phyloP scores from a whole-genome alignment of 2,797 vertebrate species.

The Hephaestus fuliginosus region DNA sequence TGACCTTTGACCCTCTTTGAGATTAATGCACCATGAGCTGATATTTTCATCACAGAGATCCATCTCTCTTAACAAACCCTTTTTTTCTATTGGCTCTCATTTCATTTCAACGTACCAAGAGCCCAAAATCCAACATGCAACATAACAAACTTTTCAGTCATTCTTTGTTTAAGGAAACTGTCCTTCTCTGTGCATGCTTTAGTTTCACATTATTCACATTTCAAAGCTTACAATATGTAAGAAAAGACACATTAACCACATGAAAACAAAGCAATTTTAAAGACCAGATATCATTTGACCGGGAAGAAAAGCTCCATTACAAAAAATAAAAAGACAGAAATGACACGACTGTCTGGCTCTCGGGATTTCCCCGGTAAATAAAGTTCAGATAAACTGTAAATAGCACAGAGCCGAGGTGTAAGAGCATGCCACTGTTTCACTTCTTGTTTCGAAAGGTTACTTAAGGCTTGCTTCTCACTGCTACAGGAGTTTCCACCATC shows the following conservation, averaged over 20 bases:
- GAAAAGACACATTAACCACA: no score
- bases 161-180: not conserved
- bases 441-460: not conserved
- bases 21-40: not conserved
- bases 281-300: no score
- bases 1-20: not conserved
- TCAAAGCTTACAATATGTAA: not conserved
- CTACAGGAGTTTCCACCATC: not conserved
- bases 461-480: not conserved
- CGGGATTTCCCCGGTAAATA: not conserved
- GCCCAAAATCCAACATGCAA: no score
- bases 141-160: not conserved
- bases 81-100: not conserved
- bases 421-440: not conserved
- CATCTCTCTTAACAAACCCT: not conserved
- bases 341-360: not conserved
- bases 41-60: not conserved
- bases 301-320: not conserved
- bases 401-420: not conserved
- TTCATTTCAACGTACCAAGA: no score
- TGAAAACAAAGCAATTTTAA: no score
- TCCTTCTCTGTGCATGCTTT: not conserved
- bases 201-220: not conserved
- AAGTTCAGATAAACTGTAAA: not conserved
- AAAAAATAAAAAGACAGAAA: no score